Evolutionary conservation across 2,113 vertebrate genomes (phyloP), one percentile per base, ranked within the genome.

Genomic region (Eupsittula cactorum): DNA sequence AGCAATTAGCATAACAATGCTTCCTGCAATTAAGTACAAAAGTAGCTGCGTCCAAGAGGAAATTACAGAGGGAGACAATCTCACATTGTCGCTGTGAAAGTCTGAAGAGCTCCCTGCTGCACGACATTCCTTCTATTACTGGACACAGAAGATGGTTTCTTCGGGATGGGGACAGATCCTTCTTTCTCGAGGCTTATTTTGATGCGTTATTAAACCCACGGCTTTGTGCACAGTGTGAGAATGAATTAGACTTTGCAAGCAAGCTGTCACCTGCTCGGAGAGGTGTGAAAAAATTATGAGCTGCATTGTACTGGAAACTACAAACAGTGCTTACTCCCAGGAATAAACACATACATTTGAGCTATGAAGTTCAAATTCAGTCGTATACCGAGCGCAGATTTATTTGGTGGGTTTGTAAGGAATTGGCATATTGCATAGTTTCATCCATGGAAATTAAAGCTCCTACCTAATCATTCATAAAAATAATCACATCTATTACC

Each of bases 201-300:
- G 88, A 75, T 86, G 84, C 49, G 94, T 55, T 91, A 37, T 74
- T 92, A 84, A 80, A 89, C 53, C 92, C 63, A 63, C 63, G 64
- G 84, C 88, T 95, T 29, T 47, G 91, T 86, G 93, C 84, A 63
- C 74, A 2, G 82, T 20, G 46, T 41, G 90, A 92, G 95, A 88
- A 95, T 83, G 96, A 88, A 97, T 96, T 71, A n/a, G 87, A 13
- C 93, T 95, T 93, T 64, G 91, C 92, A 50, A 93, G 75, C 67
- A 91, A 98, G 95, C 96, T 97, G 97, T 98, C 98, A 98, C 97
- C 98, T 98, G 97, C 96, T 97, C 92, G 6, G 59, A 95, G 95
- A 98, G 95, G 97, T 98, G 97, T 97, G 97, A 97, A 97, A 92
- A 98, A 98, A 98, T 96, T 95, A 98, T 96, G 97, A 97, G 97